These are phyloP conservation scores for Eutrigla gurnardus DNA, from an alignment of 2,797 vertebrate species.

Conservation along the genomic window DNA sequence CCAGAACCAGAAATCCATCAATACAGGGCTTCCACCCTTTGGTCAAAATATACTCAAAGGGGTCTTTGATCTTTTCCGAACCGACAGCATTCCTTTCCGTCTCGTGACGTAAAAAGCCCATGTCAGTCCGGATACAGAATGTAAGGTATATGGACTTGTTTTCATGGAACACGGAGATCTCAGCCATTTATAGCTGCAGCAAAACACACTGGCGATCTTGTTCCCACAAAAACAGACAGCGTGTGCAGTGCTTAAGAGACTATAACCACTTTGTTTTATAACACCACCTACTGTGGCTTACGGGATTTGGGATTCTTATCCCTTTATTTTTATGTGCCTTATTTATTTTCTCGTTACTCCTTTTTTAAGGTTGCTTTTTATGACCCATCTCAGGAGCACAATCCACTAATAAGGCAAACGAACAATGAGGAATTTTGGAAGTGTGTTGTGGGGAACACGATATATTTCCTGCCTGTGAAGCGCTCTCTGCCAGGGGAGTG, in stretches of 20 bases:
- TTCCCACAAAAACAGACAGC: slow-evolving; percentile 70
- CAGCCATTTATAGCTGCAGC: slow-evolving; percentile 66
- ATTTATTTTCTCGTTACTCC: slow-evolving; percentile 21
- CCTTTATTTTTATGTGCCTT: slow-evolving; percentile 13
- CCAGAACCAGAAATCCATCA: not conserved
- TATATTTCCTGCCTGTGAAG: slow-evolving; percentile 44
- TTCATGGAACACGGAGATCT: slow-evolving; percentile 70
- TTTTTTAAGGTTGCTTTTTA: slow-evolving; percentile 24
- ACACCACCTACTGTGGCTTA: slow-evolving; percentile 1
- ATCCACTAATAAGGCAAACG: slow-evolving; percentile 32
- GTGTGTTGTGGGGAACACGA: slow-evolving; percentile 24
- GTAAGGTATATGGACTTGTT: slow-evolving; percentile 60
- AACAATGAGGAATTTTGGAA: slow-evolving; percentile 57
- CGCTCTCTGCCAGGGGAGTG: slow-evolving; percentile 47
- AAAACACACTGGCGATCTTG: slow-evolving; percentile 62
- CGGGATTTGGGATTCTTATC: slow-evolving; percentile 2
- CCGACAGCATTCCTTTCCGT: slow-evolving; percentile 41
- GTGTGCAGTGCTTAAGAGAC: slow-evolving; percentile 20
- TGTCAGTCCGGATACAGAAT: slow-evolving; percentile 34
- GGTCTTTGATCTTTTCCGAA: slow-evolving; percentile 32
- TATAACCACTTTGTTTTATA: slow-evolving; percentile 21
- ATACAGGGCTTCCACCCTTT: not conserved
- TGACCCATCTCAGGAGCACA: slow-evolving; percentile 16
- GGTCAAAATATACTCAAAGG: slow-evolving; percentile 14
- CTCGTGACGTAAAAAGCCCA: slow-evolving; percentile 33